Evolutionary conservation across 2,113 vertebrate genomes (phyloP).

Genomic region (Notarius quadriscutis): DNA sequence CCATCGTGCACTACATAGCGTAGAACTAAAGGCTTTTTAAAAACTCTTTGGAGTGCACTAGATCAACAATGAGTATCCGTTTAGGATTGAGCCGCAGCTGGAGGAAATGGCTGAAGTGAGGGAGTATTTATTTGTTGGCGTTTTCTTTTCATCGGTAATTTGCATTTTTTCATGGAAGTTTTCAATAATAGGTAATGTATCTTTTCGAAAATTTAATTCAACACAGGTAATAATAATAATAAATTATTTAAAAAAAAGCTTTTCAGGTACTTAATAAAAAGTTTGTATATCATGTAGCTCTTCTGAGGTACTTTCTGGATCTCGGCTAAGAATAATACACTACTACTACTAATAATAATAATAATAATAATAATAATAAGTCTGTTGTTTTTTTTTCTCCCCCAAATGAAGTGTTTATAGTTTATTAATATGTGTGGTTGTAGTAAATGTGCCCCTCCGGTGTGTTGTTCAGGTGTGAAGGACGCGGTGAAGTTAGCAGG

Average conservation of each 20-base stretch:
- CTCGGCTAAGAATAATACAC: not conserved
- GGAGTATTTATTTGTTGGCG: not conserved
- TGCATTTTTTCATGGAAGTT: slow-evolving; percentile 43
- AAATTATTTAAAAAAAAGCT: not conserved
- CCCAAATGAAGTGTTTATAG: not conserved
- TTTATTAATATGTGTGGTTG: not conserved
- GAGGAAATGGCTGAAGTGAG: slow-evolving; percentile 15
- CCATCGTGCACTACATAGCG: not conserved
- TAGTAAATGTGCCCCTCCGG: not conserved
- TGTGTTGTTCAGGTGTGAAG: slow-evolving; percentile 49
- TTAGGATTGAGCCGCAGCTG: not conserved
- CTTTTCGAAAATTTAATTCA: not conserved
- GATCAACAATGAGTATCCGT: not conserved
- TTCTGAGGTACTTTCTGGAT: not conserved
- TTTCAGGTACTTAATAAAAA: not conserved
- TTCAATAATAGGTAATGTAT: slow-evolving; percentile 37
- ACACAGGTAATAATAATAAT: not conserved
- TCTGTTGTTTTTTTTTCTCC: not conserved
- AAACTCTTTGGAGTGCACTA: not conserved
- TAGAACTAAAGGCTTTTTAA: not conserved
- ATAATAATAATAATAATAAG: too few species aligned
- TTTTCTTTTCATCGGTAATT: slow-evolving; percentile 23
- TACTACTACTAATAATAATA: too few species aligned
- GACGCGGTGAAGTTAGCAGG: slow-evolving; percentile 41
- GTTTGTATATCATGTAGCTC: not conserved